A percentile compares a stretch with the other conserved stretches of the same genome.
These are phyloP conservation scores for Tamias sibiricus DNA, from an alignment of 2,113 vertebrate genomes.

Conservation along the genomic window DNA sequence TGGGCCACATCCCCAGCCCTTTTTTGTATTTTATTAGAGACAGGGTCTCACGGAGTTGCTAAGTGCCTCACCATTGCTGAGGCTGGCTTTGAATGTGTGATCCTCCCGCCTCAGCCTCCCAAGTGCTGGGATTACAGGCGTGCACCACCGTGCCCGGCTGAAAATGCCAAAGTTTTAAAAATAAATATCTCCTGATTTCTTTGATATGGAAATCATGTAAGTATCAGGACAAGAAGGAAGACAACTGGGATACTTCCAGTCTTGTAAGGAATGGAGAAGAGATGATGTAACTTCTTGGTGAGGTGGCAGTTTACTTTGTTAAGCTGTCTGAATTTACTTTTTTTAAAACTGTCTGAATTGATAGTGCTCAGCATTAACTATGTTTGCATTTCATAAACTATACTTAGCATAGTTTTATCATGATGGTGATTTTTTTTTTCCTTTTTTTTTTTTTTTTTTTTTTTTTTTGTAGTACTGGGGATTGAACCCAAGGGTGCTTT, in stretches of 20 bases:
- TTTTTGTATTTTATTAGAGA: too few species aligned
- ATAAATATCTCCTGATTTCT: constrained; percentile 24
- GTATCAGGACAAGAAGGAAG: background rate
- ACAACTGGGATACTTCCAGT: background rate
- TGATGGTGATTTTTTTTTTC: background rate
- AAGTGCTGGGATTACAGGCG: too few species aligned
- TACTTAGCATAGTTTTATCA: constrained; percentile 24
- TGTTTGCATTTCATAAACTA: constrained; percentile 9
- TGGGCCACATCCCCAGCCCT: too few species aligned
- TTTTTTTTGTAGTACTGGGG: too few species aligned
- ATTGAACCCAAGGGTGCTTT: too few species aligned
- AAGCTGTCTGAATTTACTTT: background rate
- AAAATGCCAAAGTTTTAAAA: constrained; percentile 51
- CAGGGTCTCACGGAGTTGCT: too few species aligned
- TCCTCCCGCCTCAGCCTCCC: too few species aligned
- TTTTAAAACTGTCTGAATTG: background rate
- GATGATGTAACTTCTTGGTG: background rate
- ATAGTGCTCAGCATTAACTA: background rate
- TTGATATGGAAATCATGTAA: constrained; percentile 11
- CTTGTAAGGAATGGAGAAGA: background rate
- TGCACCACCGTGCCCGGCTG: too few species aligned
- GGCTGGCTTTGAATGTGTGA: too few species aligned
- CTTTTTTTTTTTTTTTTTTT: too few species aligned
- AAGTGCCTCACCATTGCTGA: too few species aligned
- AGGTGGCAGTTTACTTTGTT: background rate